Evolutionary conservation across 1,140 invertebrate genomes (phyloP).

Genomic region (Caenorhabditis tropicalis): DNA sequence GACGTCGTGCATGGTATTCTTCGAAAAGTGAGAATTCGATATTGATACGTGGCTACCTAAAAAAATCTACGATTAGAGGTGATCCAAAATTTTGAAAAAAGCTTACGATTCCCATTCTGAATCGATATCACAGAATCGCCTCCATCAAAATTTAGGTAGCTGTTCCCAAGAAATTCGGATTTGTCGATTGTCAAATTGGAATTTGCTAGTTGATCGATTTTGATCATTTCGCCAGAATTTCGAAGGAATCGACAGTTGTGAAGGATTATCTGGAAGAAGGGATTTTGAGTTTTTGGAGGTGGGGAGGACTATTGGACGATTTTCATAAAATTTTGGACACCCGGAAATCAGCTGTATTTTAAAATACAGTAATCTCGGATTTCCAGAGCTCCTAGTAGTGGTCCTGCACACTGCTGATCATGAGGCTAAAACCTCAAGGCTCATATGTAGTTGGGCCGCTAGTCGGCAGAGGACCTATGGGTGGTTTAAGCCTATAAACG

Average conservation of each 20-base stretch:
- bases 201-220: background rate
- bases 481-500: too few relatives aligned
- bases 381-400: too few relatives aligned
- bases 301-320: too few relatives aligned
- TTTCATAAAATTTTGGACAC: too few relatives aligned
- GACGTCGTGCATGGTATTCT: slow-evolving; percentile 44
- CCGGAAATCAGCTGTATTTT: too few relatives aligned
- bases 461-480: too few relatives aligned
- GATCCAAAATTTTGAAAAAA: background rate
- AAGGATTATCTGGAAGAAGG: background rate
- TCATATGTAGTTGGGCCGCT: too few relatives aligned
- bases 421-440: too few relatives aligned
- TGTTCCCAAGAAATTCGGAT: slow-evolving; percentile 5
- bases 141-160: slow-evolving; percentile 3
- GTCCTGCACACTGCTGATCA: too few relatives aligned
- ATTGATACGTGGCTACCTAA: background rate
- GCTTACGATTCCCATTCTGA: background rate
- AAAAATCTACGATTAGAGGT: too few relatives aligned
- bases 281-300: too few relatives aligned
- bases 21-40: slow-evolving; percentile 5
- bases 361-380: too few relatives aligned
- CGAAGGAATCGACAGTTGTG: slow-evolving; percentile 7
- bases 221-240: slow-evolving; percentile 17
- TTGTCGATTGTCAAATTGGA: background rate
- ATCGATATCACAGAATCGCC: background rate